Percentiles rank a stretch among this genome's conserved stretches.
Conservation (phyloP, 2,113 vertebrate genomes). For the Diadophis punctatus region DNA sequence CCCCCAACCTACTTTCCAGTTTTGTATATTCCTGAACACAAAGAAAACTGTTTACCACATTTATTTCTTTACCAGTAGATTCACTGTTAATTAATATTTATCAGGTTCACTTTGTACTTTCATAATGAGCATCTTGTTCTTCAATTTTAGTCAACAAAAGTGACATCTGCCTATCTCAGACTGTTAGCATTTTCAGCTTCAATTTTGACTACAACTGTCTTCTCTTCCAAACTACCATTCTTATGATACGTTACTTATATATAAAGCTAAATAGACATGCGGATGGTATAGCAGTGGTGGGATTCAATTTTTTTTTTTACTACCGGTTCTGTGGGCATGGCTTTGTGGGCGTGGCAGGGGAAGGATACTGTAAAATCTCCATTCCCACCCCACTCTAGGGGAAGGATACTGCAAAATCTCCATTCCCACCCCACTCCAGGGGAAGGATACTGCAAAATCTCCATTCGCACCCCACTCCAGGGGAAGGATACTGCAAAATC, state of each 20-base stretch:
- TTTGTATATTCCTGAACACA: background rate
- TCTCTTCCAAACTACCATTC: background rate
- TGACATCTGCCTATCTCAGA: background rate
- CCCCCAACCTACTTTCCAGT: no score
- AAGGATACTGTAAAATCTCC: no score
- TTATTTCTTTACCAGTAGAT: background rate
- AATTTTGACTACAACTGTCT: background rate
- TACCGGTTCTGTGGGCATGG: no score
- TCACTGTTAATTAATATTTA: background rate
- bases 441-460: no score
- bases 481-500: no score
- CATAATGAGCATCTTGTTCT: background rate
- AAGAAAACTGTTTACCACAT: background rate
- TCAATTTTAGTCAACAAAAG: background rate
- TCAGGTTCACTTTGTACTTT: background rate
- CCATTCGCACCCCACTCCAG: no score
- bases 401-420: no score
- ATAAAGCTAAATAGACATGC: background rate
- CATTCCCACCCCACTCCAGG: no score
- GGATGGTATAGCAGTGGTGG: no score
- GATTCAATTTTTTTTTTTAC: no score
- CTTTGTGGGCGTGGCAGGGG: no score
- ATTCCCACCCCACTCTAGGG: no score
- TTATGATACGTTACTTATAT: background rate
- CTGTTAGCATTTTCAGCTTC: background rate